Evolutionary conservation across 2,888 invertebrate species (phyloP), one percentile per base, ranked within the genome.

Genomic region (Elysia crispata): DNA sequence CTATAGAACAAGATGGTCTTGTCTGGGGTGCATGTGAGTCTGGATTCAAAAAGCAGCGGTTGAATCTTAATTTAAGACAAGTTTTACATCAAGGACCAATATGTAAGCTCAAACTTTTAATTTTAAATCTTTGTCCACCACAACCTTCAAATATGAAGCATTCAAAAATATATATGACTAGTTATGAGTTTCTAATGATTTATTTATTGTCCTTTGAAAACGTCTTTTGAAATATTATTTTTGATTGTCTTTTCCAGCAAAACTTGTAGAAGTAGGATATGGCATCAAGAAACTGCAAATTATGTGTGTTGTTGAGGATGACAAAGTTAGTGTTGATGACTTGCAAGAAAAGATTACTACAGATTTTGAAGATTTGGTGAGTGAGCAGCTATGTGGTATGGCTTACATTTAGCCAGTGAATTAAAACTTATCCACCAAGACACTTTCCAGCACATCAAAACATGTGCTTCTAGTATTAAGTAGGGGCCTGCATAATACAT

Each of bases 221-320:
- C 18, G 23, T 25, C 8, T 62, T 62, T 6, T n/a, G 6, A 60
- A 8, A 60, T 25, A 8, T 60, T 60, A 60, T 23, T 33, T 8
- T 64, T 31, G 49, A n/a, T 30, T 33, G 57, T 60, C 13, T 50
- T 50, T 73, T 93, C 8, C 90, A 94, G 95, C 97, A 77, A 98
- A 98, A 94, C 93, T 98, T 57, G 96, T 98, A 3, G 97, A 98
- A 74, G 96, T 98, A 64, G 98, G 97, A 77, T 98, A 97, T 91
- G 98, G 98, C 87, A 98, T 99, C 93, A 95, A 96, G 90, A 98
- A 98, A 92, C 94, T 98, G 86, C 97, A 97, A 93, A 97, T 99
- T 87, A 95, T 96, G 94, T 97, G 97, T 91, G 97, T 98, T 81
- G 96, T 99, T 89, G 98, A 98, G 93, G 98, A 98, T 92, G 98